phyloP scores from a whole-genome alignment of 2,113 vertebrate genomes.

The Trematocara unimaculatum region DNA sequence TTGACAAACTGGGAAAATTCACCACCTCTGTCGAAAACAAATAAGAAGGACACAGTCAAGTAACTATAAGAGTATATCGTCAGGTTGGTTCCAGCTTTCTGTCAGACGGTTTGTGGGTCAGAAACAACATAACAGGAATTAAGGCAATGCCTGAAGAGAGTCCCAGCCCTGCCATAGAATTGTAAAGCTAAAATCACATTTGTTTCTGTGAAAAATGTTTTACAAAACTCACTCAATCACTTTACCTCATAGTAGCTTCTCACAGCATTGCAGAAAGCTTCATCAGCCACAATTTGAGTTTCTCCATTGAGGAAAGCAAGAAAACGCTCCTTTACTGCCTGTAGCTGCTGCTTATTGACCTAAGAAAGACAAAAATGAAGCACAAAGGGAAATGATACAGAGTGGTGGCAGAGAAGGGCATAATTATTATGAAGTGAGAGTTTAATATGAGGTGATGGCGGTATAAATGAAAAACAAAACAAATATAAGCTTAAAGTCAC shows the following conservation, averaged over 20 bases:
- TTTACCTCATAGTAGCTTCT: constrained; percentile 92
- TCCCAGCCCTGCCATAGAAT: not conserved
- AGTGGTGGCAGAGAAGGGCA: not conserved
- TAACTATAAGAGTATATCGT: not conserved
- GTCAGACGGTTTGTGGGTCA: not conserved
- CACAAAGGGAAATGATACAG: not conserved
- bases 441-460: not conserved
- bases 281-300: constrained; percentile 89
- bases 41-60: too few species aligned
- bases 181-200: not conserved
- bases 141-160: not conserved
- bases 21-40: not conserved
- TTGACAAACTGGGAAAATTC: not conserved
- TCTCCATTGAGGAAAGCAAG: constrained; percentile 91
- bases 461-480: not conserved
- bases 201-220: not conserved
- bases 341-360: constrained; percentile 95
- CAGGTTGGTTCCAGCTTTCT: not conserved
- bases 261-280: constrained; percentile 96
- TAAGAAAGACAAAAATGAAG: constrained; percentile 40
- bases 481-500: not conserved
- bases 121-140: not conserved
- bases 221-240: not conserved
- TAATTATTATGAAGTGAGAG: not conserved
- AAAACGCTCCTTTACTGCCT: constrained; percentile 86